phyloP scores from a whole-genome alignment of 1,140 invertebrate genomes.

The Ruditapes philippinarum region DNA sequence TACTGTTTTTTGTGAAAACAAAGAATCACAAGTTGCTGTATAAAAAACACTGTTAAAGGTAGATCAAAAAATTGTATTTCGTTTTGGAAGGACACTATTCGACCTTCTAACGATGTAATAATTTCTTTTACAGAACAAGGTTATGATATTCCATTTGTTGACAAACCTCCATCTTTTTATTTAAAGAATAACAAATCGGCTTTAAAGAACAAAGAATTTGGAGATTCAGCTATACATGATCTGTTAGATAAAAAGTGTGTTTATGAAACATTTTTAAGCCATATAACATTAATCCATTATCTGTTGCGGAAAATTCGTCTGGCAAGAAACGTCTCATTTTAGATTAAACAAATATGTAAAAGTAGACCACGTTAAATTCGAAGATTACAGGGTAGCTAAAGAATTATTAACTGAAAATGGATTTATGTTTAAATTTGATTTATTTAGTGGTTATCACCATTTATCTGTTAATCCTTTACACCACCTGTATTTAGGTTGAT shows the following conservation, averaged over 20 bases:
- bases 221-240: background rate
- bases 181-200: slow-evolving; percentile 29
- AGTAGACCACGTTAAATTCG: slow-evolving; percentile 18
- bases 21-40: background rate
- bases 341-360: slow-evolving; percentile 16
- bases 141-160: slow-evolving; percentile 21
- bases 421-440: slow-evolving; percentile 41
- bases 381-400: slow-evolving; percentile 24
- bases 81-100: slow-evolving; percentile 27
- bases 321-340: slow-evolving; percentile 46
- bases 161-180: slow-evolving; percentile 4
- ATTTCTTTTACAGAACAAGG: background rate
- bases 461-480: slow-evolving; percentile 15
- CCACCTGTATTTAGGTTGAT: slow-evolving; percentile 42
- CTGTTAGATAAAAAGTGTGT: slow-evolving; percentile 22
- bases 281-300: slow-evolving; percentile 39
- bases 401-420: slow-evolving; percentile 5
- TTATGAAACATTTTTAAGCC: slow-evolving; percentile 30
- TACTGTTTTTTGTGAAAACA: background rate
- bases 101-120: background rate
- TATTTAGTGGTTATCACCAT: slow-evolving; percentile 45
- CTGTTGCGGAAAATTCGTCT: slow-evolving; percentile 15
- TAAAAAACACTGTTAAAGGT: slow-evolving; percentile 8
- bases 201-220: slow-evolving; percentile 18
- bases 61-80: background rate